A percentile compares a stretch with the other conserved stretches of the same genome.
phyloP scores from a whole-genome alignment of 2,888 invertebrate genomes.

The Halocaridina rubra region DNA sequence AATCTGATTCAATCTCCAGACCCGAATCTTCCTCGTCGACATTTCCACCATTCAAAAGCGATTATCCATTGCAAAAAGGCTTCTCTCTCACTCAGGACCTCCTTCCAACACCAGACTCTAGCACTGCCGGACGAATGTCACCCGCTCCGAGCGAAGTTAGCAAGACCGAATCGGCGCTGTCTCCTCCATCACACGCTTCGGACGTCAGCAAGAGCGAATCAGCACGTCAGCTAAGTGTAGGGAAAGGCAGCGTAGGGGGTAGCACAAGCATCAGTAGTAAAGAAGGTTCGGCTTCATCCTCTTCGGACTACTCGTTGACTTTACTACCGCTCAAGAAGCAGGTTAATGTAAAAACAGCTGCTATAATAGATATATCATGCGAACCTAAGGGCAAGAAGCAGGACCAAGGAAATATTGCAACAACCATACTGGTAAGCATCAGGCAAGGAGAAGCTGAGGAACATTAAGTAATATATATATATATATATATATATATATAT shows the following conservation, averaged over 20 bases:
- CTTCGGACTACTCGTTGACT: constrained; percentile 52
- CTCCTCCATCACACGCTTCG: constrained; percentile 65
- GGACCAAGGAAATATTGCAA: constrained; percentile 10
- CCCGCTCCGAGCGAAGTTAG: constrained; percentile 67
- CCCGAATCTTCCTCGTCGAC: constrained; percentile 65
- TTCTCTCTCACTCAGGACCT: constrained; percentile 65
- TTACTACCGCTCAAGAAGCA: constrained; percentile 54
- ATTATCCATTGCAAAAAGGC: constrained; percentile 65
- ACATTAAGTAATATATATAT: background rate
- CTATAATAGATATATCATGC: constrained; percentile 61
- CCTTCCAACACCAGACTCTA: constrained; percentile 65
- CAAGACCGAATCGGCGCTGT: constrained; percentile 66
- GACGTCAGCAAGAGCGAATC: constrained; percentile 66
- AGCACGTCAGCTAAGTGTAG: constrained; percentile 64
- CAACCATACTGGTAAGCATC: constrained; percentile 22
- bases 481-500: constrained; percentile 7
- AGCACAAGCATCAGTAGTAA: constrained; percentile 66
- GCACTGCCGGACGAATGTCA: constrained; percentile 65
- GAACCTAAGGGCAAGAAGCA: constrained; percentile 48
- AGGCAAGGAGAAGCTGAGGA: no score
- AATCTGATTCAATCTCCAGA: constrained; percentile 64
- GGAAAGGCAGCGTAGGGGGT: constrained; percentile 64
- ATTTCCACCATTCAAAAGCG: constrained; percentile 65
- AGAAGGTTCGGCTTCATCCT: constrained; percentile 53
- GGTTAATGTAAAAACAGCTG: constrained; percentile 63